Evolutionary conservation across 2,888 invertebrate genomes (phyloP).

Genomic region (Strigamia maritima): DNA sequence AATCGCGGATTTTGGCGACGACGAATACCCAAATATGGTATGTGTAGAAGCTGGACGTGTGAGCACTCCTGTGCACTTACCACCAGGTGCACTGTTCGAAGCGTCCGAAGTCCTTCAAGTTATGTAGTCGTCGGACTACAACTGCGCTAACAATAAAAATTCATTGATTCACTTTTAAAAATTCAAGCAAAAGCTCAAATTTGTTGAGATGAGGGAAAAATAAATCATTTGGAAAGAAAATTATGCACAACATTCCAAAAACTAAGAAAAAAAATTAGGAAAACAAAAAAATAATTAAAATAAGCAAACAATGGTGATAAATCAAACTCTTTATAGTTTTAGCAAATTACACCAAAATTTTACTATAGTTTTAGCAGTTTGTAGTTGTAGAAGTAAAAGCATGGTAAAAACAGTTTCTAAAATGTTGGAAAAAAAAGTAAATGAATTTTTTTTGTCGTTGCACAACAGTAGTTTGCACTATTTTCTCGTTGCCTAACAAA

Average conservation of each 20-base stretch:
- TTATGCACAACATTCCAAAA: not conserved
- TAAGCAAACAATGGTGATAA: not conserved
- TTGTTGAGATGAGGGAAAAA: not conserved
- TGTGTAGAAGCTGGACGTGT: slow-evolving; percentile 94
- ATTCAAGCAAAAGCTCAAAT: not conserved
- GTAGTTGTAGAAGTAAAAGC: slow-evolving; percentile 4
- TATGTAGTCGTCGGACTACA: slow-evolving; percentile 46
- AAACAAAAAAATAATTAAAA: not conserved
- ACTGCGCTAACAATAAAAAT: not conserved
- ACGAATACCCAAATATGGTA: slow-evolving; percentile 93
- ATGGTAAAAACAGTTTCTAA: slow-evolving; percentile 4
- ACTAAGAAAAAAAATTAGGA: not conserved
- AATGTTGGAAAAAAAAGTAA: not conserved
- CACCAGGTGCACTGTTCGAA: slow-evolving; percentile 88
- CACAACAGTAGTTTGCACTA: not conserved
- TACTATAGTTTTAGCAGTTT: slow-evolving; percentile 1
- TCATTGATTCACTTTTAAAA: not conserved
- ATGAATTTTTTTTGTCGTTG: not conserved
- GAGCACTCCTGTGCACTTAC: slow-evolving; percentile 77
- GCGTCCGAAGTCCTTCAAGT: slow-evolving; percentile 86
- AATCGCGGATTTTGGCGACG: slow-evolving; percentile 92
- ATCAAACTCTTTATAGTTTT: slow-evolving; percentile 4
- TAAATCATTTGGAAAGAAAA: not conserved
- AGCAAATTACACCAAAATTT: not conserved
- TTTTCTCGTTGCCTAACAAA: not conserved